Evolutionary conservation across 2,888 invertebrate species (phyloP), one percentile per base, ranked within the genome.

Genomic region (Syrphus vitripennis): DNA sequence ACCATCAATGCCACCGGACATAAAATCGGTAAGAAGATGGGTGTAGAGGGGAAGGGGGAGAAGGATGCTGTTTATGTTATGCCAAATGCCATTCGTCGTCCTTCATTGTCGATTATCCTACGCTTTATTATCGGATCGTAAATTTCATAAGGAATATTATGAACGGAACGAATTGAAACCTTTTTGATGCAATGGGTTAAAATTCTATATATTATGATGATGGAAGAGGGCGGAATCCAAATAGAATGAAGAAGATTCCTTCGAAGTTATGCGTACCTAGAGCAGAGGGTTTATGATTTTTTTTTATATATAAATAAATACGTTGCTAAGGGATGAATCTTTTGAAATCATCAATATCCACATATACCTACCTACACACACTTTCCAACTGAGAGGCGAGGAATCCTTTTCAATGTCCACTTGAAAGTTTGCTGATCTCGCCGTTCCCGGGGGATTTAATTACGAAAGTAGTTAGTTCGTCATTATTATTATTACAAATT

Each of bases 381-480:
- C 0, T 26, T 42, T 31, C 9, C 40, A 19, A 9, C 7, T 19
- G 12, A 5, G 10, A 48, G n/a, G n/a, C n/a, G 26, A 42, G 63
- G 37, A 53, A 55, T 48, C 40, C 77, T 59, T 76, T 81, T 81
- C 81, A 86, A 67, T 77, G 81, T 81, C 81, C 84, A 86, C 86
- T 82, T 78, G 77, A 82, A 82, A 86, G 86, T 82, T 82, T 86
- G 40, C 82, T 82, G 82, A 86, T 86, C 77, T 21, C 7, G 69
- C 57, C 50, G 50, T 61, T 48, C 77, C 81, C 81, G 61, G 50
- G 82, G 82, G 86, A 86, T 86, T 82, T 82, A 86, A 86, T 86
- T 82, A 86, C 70, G 69, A 86, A 78, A 86, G 86, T 82, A 82
- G 86, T 86, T 86, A 86, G 86, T 65, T 74, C 45, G 74, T 78